Evolutionary conservation across 1,140 invertebrate genomes (phyloP).

Genomic region (Drosophila ercepeae): DNA sequence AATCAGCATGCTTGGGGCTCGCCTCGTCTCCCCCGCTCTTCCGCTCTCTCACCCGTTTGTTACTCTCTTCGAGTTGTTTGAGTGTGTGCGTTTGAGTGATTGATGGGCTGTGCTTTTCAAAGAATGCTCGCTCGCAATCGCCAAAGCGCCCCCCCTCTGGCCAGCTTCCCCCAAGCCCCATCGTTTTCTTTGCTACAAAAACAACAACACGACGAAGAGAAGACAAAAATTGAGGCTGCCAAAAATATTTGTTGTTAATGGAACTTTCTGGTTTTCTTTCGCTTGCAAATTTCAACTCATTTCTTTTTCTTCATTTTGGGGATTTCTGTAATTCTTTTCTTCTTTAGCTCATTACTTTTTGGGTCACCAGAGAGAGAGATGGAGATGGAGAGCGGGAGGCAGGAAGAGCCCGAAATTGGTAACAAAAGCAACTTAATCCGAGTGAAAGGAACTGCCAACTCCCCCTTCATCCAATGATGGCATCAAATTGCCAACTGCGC

Average conservation of each 20-base stretch:
- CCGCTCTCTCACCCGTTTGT: conserved; percentile 4
- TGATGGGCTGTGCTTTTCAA: conserved; percentile 64
- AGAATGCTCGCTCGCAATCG: conserved; percentile 55
- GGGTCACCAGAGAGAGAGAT: conserved; percentile 14
- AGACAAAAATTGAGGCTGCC: conserved; percentile 63
- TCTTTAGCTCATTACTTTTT: conserved; percentile 47
- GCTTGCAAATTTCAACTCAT: conserved; percentile 54
- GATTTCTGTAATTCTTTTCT: conserved; percentile 32
- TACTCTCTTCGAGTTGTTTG: conserved; percentile 9
- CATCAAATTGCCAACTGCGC: conserved; percentile 56
- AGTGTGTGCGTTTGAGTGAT: conserved; percentile 47
- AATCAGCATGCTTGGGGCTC: conserved; percentile 46
- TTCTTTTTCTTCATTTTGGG: conserved; percentile 7
- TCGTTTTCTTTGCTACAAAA: background rate
- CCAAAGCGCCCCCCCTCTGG: background rate
- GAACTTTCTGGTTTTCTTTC: conserved; percentile 77
- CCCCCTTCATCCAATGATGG: conserved; percentile 3
- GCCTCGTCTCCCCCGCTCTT: conserved; percentile 10
- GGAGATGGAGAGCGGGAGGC: background rate
- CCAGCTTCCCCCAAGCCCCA: conserved; percentile 25
- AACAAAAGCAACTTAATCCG: conserved; percentile 34
- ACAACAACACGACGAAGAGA: conserved; percentile 40
- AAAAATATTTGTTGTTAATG: conserved; percentile 77
- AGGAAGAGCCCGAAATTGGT: conserved; percentile 16
- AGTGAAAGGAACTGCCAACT: conserved; percentile 42